Evolutionary conservation across 2,797 vertebrate genomes (phyloP).

Genomic region (Leptodactylus fallax): DNA sequence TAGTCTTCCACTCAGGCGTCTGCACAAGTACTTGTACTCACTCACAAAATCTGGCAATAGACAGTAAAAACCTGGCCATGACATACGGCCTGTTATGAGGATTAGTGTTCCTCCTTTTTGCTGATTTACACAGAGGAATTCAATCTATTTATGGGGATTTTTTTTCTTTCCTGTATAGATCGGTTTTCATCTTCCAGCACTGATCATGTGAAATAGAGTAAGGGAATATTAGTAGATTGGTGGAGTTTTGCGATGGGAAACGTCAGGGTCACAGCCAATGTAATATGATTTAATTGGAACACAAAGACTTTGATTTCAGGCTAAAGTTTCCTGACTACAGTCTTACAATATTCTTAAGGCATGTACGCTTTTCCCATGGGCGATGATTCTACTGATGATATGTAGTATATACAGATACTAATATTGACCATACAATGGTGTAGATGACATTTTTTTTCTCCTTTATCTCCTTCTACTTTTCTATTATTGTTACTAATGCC

Average conservation of each 20-base stretch:
- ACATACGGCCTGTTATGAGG: conserved; percentile 33
- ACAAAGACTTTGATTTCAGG: neutral
- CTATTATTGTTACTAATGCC: neutral
- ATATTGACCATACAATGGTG: neutral
- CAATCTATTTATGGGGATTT: conserved; percentile 7
- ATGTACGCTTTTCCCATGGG: neutral
- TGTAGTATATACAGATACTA: neutral
- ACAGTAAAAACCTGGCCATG: conserved; percentile 16
- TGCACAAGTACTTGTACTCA: neutral
- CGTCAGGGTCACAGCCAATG: neutral
- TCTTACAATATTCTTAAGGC: too few relatives aligned
- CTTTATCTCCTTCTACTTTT: too few relatives aligned
- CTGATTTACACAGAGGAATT: conserved; percentile 43
- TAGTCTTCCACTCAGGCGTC: neutral
- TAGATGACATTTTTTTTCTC: neutral
- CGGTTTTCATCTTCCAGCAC: neutral
- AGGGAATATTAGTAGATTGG: neutral
- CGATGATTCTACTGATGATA: neutral
- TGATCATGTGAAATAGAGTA: neutral
- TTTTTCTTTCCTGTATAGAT: conserved; percentile 23
- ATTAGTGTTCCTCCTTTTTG: conserved; percentile 31
- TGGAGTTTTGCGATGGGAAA: neutral
- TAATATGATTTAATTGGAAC: neutral
- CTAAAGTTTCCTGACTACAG: neutral
- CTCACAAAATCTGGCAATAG: conserved; percentile 22